A percentile compares a stretch with the other conserved stretches of the same genome.
Conservation (phyloP, 2,113 vertebrate genomes). For the Carettochelys insculpta region DNA sequence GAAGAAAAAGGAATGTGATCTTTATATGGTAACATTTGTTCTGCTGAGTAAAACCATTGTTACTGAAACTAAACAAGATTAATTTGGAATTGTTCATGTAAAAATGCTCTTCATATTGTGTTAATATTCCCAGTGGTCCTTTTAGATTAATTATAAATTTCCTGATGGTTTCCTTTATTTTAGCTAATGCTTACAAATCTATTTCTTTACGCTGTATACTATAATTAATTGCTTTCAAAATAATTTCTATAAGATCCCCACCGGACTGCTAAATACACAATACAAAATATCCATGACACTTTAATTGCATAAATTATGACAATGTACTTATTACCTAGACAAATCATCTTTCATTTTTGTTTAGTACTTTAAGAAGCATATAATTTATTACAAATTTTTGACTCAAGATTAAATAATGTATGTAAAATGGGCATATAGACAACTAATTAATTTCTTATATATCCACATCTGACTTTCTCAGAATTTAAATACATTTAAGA, state of each 20-base stretch:
- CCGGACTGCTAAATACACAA: background rate
- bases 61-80: background rate
- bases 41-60: background rate
- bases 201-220: background rate
- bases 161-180: background rate
- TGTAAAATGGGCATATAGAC: background rate
- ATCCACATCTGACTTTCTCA: background rate
- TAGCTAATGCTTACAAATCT: background rate
- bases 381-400: background rate
- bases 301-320: background rate
- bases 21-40: background rate
- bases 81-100: background rate
- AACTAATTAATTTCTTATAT: background rate
- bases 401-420: background rate
- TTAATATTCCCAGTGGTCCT: background rate
- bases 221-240: constrained; percentile 9
- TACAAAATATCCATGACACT: background rate
- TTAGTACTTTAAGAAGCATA: background rate
- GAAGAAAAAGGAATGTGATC: background rate
- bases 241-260: background rate
- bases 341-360: background rate
- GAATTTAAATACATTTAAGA: background rate
- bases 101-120: background rate
- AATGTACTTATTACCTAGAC: background rate
- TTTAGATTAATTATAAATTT: constrained; percentile 2